Base-by-base conservation (phyloP, 2,888 invertebrate genomes). In the Drosophila vallismaia region DNA sequence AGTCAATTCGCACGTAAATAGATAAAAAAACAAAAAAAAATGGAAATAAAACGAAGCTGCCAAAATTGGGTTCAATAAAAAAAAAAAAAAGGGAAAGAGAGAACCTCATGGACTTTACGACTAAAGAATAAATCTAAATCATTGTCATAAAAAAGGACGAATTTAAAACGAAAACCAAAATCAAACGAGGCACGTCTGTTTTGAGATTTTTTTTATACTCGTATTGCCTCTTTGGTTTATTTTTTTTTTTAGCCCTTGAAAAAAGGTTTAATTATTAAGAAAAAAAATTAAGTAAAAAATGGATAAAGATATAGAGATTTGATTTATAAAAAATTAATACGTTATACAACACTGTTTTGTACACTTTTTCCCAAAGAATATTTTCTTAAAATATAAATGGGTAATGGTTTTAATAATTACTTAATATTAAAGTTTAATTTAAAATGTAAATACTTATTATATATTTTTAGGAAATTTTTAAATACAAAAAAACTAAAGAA, bases 11-110 rank as follows among this genome's bases (percentile, higher is more conserved):
- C 29, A 48, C 14, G 46, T 26, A 14, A 14, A 44, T 54, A 45
- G 12, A 36, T 36, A 31, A 19, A 49, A 12, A 28, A 38, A 36
- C 28, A 31, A 19, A 49, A 12, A 28, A 38, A 10, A 48, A 38
- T 14, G 19, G 51, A 58, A 58, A 76, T 48, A 54, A 58, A 58
- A 76, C 51, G 49, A 73, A 68, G 60, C 31, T 48, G 38, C 54
- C 54, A 68, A 69, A 76, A 76, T 79, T 76, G 74, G 69, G 60
- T 62, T 74, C 77, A 79, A 76, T 76, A 76, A 76, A 76, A 76
- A 6, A n/a, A 19, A 31, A 14, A 7, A 8, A 8, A 6, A 33
- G 33, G 53, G 62, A 28, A 2, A 28, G 28, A n/a, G 36, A 40
- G 50, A 59, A n/a, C 49, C 54, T 19, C 79, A 36, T 67, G 36